A percentile compares a stretch with the other conserved stretches of the same genome.
Evolutionary conservation across 2,888 invertebrate genomes (phyloP).

Genomic region (Cephus rjabovi): DNA sequence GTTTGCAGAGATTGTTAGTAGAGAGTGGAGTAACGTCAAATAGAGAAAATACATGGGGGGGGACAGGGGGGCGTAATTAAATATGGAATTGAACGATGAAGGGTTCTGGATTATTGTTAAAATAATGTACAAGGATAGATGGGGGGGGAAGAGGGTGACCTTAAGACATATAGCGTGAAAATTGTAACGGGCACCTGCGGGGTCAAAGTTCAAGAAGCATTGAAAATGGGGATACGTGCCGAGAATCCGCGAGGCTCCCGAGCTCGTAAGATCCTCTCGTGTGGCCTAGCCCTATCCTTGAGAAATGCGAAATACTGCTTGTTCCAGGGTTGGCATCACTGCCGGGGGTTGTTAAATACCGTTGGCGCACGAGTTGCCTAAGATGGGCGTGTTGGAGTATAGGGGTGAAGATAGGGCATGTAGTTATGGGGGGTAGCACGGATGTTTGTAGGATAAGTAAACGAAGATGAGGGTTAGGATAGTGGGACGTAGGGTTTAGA

Average conservation of each 20-base stretch:
- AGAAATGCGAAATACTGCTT: slow-evolving; percentile 28
- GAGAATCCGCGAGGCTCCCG: slow-evolving; percentile 27
- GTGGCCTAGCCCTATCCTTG: slow-evolving; percentile 5
- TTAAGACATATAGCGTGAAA: not conserved
- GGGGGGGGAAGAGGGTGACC: too few relatives aligned
- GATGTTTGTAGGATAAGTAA: not conserved
- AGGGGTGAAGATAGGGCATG: not conserved
- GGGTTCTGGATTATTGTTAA: not conserved
- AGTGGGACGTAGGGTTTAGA: not conserved
- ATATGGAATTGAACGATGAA: not conserved
- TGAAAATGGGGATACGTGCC: slow-evolving; percentile 40
- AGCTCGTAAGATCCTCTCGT: not conserved
- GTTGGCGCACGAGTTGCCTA: not conserved
- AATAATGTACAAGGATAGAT: not conserved
- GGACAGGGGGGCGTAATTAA: not conserved
- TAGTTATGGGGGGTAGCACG: not conserved
- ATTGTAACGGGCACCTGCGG: not conserved
- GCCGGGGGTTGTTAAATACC: not conserved
- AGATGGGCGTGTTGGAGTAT: not conserved
- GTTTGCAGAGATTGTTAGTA: not conserved
- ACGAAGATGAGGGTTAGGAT: not conserved
- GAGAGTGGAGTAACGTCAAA: not conserved
- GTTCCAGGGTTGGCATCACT: slow-evolving; percentile 13
- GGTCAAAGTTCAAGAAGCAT: slow-evolving; percentile 4
- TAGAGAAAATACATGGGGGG: not conserved